These are phyloP conservation scores for Nothobranchius furzeri DNA, from an alignment of 2,113 vertebrate species.

Conservation along the genomic window DNA sequence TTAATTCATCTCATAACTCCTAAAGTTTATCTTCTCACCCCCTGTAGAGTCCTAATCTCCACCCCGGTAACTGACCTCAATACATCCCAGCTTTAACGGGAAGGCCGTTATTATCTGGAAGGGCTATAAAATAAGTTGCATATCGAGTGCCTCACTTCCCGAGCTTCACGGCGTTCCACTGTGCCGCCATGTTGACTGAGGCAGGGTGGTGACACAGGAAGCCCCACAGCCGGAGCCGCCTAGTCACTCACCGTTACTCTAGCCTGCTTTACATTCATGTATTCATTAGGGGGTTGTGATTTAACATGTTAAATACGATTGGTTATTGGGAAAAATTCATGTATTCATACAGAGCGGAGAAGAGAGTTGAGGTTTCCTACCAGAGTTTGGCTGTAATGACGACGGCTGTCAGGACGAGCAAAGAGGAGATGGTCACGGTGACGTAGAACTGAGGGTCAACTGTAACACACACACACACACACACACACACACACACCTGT, in stretches of 20 bases:
- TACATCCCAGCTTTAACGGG: slow-evolving; percentile 9
- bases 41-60: not conserved
- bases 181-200: not conserved
- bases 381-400: slow-evolving; percentile 83
- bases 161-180: not conserved
- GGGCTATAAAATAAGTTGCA: slow-evolving; percentile 6
- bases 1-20: slow-evolving; percentile 10
- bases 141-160: not conserved
- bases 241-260: not conserved
- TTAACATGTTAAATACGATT: too few species aligned
- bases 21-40: slow-evolving; percentile 18
- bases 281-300: not conserved
- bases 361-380: slow-evolving; percentile 66
- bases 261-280: slow-evolving; percentile 10
- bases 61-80: slow-evolving; percentile 9
- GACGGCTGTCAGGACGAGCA: slow-evolving; percentile 80
- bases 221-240: not conserved
- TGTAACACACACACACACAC: slow-evolving; percentile 69
- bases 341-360: not conserved
- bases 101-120: not conserved
- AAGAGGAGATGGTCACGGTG: slow-evolving; percentile 83
- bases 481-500: slow-evolving; percentile 37
- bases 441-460: slow-evolving; percentile 87
- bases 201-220: not conserved
- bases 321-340: not conserved